Base-by-base conservation (phyloP, 2,888 invertebrate species). In the Rhimphoctona megacephalus region DNA sequence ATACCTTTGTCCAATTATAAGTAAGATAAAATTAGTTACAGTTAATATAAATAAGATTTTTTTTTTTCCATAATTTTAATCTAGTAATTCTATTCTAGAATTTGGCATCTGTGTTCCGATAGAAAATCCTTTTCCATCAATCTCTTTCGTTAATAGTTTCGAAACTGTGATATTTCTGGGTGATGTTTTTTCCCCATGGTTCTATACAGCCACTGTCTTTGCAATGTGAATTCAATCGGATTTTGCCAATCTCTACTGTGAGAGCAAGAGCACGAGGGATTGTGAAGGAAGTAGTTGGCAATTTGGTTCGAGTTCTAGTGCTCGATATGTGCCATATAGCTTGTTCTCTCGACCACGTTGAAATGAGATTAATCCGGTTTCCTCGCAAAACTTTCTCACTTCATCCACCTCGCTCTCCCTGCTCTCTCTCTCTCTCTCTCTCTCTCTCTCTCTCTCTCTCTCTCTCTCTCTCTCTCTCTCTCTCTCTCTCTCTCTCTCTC, bases 351-450 rank as follows among this genome's bases (percentile, higher is more conserved):
- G 17, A 70, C 49, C 70, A 70, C 49, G 49, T 30, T 49, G 74
- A 77, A 77, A 77, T 77, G 78, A 78, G 67, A 78, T 78, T 78
- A 78, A 78, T 78, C 78, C 78, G 78, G 78, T 78, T 78, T 78
- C 67, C 78, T 69, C 78, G 78, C 54, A 39, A 78, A 78, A 54
- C 52, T 46, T 43, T 77, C 66, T 49, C 64, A 46, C 66, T 77
- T 57, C 66, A 43, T 64, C 46, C 64, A 64, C 14, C 30, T 17
- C 61, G 30, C 61, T 61, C 61, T 61, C 72, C 30, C 66, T 33
- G n/a, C 5, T 64, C 1, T 5, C 8, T 19, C 43, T 43, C 70
- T 46, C 67, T n/a, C 33, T 67, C 36, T 66, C 67, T 19, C 36
- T n/a, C 4, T 43, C 69, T n/a, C 69, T 25, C 43, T 9, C 36